Base-by-base conservation (phyloP, 35 echinoderm and acorn worm species). In the Lytechinus variegatus region DNA sequence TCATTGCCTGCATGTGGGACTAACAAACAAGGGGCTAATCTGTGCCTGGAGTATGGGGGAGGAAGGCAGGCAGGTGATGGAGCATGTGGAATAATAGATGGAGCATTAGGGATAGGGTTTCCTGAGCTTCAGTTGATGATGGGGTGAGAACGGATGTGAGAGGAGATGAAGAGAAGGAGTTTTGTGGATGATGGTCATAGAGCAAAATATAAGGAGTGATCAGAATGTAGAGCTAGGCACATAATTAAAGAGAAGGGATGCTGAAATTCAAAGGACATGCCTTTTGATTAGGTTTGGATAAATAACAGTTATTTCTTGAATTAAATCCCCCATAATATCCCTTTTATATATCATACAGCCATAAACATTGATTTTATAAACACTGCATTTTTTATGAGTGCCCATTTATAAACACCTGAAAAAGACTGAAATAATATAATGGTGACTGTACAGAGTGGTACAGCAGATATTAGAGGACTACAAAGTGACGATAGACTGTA, bases 11-110 rank as follows among this genome's bases (percentile, higher is more conserved):
- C 66, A 79, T 79, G 66, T 79, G 66, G 66, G 66, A 79, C 66
- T 79, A 79, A 79, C 66, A 79, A 79, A 79, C 66, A 79, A 79
- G 66, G 66, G 66, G 66, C 66, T 79, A 79, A 79, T 79, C 66
- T 79, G 66, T 79, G 66, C 66, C 66, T n/a, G 66, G 66, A 79
- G 66, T 79, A 8, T 79, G 66, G 66, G 66, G 66, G 66, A 79
- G 66, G 66, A 79, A 79, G 66, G 66, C 66, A 71, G 61, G 61
- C 61, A 79, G 66, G 66, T 79, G 66, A 79, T n/a, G 14, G 66
- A 24, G 66, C 66, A 79, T 79, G 66, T 79, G 66, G 66, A 79
- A 79, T 79, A 79, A 79, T 79, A 79, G 66, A 79, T 79, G 66
- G 21, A 79, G 66, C 66, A 79, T 79, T 79, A n/a, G 66, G 66